Conservation (phyloP, 2,888 invertebrate genomes). For the Tuta absoluta region DNA sequence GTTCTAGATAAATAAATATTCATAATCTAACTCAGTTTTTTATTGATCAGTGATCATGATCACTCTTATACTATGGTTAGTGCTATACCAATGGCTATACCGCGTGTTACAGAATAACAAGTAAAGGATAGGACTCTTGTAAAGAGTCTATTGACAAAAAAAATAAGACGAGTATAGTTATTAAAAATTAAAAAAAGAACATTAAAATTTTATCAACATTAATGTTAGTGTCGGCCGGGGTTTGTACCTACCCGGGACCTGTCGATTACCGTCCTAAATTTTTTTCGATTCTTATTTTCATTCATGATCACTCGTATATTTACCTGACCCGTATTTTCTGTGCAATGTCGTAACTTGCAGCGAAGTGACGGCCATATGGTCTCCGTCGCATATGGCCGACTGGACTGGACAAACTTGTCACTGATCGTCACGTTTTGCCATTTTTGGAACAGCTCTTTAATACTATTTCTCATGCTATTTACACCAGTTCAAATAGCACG, state of each 20-base stretch:
- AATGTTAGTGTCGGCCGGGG: too few relatives aligned
- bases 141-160: too few relatives aligned
- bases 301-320: too few relatives aligned
- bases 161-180: too few relatives aligned
- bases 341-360: not conserved
- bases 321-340: conserved; percentile 7
- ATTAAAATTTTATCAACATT: too few relatives aligned
- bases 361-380: conserved; percentile 6
- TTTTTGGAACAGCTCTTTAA: conserved; percentile 1
- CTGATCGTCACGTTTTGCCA: conserved; percentile 1
- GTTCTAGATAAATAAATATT: not conserved
- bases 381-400: not conserved
- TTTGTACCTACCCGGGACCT: too few relatives aligned
- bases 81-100: too few relatives aligned
- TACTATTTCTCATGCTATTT: conserved; percentile 16
- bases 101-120: too few relatives aligned
- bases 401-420: conserved; percentile 11
- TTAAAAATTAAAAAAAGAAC: too few relatives aligned
- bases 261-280: too few relatives aligned
- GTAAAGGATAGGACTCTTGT: too few relatives aligned
- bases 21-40: not conserved
- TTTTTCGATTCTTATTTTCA: too few relatives aligned
- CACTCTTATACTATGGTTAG: not conserved
- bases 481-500: conserved; percentile 17
- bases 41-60: not conserved